Evolutionary conservation across 2,888 invertebrate genomes (phyloP).

Genomic region (Cataglyphis altisquamis): DNA sequence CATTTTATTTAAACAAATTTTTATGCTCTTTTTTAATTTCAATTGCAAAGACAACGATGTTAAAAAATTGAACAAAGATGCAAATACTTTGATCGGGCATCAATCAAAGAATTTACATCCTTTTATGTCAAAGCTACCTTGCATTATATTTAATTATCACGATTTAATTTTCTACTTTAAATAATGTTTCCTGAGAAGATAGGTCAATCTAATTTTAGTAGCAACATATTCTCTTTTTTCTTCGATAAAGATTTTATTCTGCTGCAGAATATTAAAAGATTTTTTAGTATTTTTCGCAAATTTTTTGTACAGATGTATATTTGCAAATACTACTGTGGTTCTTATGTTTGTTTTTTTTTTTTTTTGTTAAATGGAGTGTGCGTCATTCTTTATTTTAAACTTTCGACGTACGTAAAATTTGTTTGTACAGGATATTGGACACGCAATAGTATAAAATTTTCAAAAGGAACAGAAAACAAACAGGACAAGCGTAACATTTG

Average conservation of each 20-base stretch:
- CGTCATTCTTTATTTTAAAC: not conserved
- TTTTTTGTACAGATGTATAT: not conserved
- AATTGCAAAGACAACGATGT: slow-evolving; percentile 12
- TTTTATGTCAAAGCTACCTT: slow-evolving; percentile 16
- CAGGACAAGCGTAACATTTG: not conserved
- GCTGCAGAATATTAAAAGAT: not conserved
- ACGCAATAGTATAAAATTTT: too few species aligned
- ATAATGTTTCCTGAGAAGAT: slow-evolving; percentile 38
- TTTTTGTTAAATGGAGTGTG: not conserved
- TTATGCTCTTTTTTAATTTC: not conserved
- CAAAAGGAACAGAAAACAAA: not conserved
- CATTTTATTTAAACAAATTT: slow-evolving; percentile 17
- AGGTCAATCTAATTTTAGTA: slow-evolving; percentile 15
- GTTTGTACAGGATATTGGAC: not conserved
- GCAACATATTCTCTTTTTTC: slow-evolving; percentile 4
- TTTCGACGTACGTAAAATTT: slow-evolving; percentile 1
- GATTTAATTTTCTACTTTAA: slow-evolving; percentile 32
- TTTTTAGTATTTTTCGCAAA: not conserved
- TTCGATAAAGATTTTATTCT: not conserved
- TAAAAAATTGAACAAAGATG: not conserved
- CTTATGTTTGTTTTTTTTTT: not conserved
- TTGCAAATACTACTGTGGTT: not conserved
- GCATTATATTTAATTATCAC: slow-evolving; percentile 31
- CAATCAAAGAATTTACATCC: slow-evolving; percentile 8
- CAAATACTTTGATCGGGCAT: slow-evolving; percentile 18